Percentiles rank a stretch among this genome's conserved stretches.
phyloP scores from a whole-genome alignment of 2,797 vertebrate genomes.

The Spondyliosoma cantharus region DNA sequence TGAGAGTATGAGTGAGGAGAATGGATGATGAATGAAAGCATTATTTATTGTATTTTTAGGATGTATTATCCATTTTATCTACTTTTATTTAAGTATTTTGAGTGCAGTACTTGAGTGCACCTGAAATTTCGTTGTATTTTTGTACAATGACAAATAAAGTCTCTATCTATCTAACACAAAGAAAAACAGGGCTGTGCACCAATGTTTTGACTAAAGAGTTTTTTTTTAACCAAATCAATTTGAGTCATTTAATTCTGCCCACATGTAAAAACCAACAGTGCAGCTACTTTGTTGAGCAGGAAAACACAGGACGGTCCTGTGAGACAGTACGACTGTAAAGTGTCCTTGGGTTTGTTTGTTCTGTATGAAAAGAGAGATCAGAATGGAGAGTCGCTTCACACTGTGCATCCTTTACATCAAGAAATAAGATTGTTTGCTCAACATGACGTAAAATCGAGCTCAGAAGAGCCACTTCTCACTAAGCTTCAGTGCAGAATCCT shows the following conservation, averaged over 20 bases:
- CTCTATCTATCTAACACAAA: no score
- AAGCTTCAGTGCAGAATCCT: background rate
- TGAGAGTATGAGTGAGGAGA: no score
- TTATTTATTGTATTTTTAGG: no score
- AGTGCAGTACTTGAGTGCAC: no score
- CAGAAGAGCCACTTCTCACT: background rate
- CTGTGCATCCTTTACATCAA: background rate
- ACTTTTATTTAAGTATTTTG: no score
- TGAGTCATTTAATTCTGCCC: background rate
- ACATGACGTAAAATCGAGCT: slow-evolving; percentile 2
- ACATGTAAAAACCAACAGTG: background rate
- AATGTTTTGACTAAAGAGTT: slow-evolving; percentile 9
- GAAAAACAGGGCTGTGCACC: background rate
- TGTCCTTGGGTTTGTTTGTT: background rate
- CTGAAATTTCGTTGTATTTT: no score
- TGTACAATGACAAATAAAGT: no score
- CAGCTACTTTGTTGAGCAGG: background rate
- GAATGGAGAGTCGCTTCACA: background rate
- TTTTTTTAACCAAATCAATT: slow-evolving; percentile 11
- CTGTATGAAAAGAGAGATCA: background rate
- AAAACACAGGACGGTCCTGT: background rate
- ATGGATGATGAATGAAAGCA: no score
- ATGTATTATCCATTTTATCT: no score
- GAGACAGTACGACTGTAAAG: background rate
- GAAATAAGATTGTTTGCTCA: background rate